Conservation (phyloP, 1,140 invertebrate genomes). For the Bombus waltoni region DNA sequence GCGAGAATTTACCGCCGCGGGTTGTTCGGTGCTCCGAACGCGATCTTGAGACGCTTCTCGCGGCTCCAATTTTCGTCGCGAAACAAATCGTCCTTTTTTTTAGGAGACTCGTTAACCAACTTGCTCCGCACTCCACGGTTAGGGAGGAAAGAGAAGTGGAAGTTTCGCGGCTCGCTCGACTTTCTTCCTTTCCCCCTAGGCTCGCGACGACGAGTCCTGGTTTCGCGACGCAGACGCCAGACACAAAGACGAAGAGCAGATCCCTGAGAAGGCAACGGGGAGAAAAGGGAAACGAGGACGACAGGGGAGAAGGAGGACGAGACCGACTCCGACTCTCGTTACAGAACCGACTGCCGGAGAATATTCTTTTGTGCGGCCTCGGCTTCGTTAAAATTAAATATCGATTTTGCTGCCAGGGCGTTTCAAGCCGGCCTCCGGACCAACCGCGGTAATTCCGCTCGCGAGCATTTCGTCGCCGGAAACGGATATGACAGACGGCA, state of each 20-base stretch:
- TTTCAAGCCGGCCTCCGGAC: constrained; percentile 25
- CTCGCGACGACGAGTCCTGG: neutral
- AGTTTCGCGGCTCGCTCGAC: neutral
- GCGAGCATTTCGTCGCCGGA: constrained; percentile 4
- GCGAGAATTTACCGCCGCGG: neutral
- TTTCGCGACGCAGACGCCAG: constrained; percentile 5
- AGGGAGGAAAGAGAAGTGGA: neutral
- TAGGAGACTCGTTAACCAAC: neutral
- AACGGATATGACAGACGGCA: neutral
- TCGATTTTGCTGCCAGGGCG: constrained; percentile 68
- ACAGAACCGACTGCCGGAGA: constrained; percentile 50
- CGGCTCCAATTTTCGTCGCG: neutral
- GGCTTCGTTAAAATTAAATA: constrained; percentile 74
- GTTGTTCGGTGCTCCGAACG: neutral
- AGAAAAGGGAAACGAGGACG: neutral
- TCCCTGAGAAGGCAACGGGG: neutral
- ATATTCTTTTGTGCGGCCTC: constrained; percentile 64
- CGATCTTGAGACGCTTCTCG: neutral
- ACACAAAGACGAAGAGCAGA: constrained; percentile 39
- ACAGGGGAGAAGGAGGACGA: constrained; percentile 27
- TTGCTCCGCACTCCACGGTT: neutral
- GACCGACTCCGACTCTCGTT: constrained; percentile 38
- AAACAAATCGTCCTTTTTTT: constrained; percentile 15
- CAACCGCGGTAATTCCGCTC: neutral
- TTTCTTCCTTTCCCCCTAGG: neutral